phyloP scores from a whole-genome alignment of 37 sponge, comb jelly and placozoan species.

The Diacarnus erythraeanus region DNA sequence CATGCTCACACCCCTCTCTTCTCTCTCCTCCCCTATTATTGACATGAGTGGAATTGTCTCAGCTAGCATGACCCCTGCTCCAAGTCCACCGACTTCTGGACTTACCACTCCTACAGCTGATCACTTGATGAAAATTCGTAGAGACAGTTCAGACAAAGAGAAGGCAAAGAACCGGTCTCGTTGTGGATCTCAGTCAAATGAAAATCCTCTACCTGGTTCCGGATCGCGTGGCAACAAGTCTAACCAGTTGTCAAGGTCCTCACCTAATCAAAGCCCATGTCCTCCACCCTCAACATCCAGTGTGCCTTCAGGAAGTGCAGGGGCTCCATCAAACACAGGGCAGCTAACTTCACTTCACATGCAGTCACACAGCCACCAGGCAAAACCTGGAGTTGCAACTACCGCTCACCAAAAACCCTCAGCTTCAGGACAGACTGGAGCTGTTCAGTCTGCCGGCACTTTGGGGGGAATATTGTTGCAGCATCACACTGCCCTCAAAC shows the following conservation, averaged over 20 bases:
- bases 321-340: not conserved
- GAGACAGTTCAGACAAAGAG: not conserved
- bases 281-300: not conserved
- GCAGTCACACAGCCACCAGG: too few relatives aligned
- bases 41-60: conserved; percentile 1
- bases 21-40: conserved; percentile 35
- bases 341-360: not conserved
- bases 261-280: not conserved
- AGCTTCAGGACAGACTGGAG: not conserved
- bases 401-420: not conserved
- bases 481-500: not conserved
- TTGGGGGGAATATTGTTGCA: not conserved
- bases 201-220: conserved; percentile 12
- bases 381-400: not conserved
- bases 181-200: conserved; percentile 17
- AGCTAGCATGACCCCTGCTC: conserved; percentile 4
- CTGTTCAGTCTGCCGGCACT: not conserved
- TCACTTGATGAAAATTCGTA: not conserved
- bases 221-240: not conserved
- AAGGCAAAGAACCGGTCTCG: conserved; percentile 6
- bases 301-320: not conserved
- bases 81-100: conserved; percentile 26
- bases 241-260: not conserved
- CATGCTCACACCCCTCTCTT: conserved; percentile 45
- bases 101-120: conserved; percentile 21